A percentile compares a stretch with the other conserved stretches of the same genome.
phyloP scores from a whole-genome alignment of 1,140 invertebrate species.

The Cotesia typhae region DNA sequence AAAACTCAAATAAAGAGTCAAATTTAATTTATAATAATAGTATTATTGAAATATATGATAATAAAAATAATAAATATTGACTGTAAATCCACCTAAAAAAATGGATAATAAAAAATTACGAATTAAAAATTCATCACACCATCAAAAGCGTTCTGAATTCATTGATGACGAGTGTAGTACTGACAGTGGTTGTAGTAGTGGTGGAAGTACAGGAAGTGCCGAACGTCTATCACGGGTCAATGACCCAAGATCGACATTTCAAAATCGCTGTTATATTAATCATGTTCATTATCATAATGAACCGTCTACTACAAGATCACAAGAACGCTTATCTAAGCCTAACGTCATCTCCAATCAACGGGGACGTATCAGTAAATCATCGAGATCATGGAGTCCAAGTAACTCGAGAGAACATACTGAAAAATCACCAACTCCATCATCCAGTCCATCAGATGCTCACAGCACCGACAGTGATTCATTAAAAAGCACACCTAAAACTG shows the following conservation, averaged over 20 bases:
- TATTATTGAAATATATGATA: too few species aligned
- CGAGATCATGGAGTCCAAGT: slow-evolving; percentile 56
- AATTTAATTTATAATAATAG: too few species aligned
- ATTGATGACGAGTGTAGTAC: slow-evolving; percentile 58
- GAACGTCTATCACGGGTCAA: slow-evolving; percentile 51
- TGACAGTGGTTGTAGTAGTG: slow-evolving; percentile 60
- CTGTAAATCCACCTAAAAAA: too few species aligned
- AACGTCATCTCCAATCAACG: slow-evolving; percentile 42
- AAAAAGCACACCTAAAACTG: slow-evolving; percentile 69
- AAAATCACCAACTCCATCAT: slow-evolving; percentile 50
- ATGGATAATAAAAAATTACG: slow-evolving; percentile 55
- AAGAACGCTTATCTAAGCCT: slow-evolving; percentile 48
- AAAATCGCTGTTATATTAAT: slow-evolving; percentile 47
- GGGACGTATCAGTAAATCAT: slow-evolving; percentile 44
- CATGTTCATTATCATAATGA: slow-evolving; percentile 37
- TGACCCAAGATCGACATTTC: slow-evolving; percentile 45
- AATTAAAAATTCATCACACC: slow-evolving; percentile 41
- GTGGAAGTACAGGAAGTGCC: slow-evolving; percentile 54
- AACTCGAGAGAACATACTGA: slow-evolving; percentile 33
- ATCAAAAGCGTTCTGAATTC: slow-evolving; percentile 44
- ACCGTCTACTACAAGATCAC: slow-evolving; percentile 40
- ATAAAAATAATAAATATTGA: too few species aligned
- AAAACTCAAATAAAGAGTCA: too few species aligned
- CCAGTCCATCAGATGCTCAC: slow-evolving; percentile 55
- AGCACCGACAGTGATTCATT: slow-evolving; percentile 68